phyloP scores from a whole-genome alignment of 92 coral and sea anemone species.

The Zoanthus sociatus region DNA sequence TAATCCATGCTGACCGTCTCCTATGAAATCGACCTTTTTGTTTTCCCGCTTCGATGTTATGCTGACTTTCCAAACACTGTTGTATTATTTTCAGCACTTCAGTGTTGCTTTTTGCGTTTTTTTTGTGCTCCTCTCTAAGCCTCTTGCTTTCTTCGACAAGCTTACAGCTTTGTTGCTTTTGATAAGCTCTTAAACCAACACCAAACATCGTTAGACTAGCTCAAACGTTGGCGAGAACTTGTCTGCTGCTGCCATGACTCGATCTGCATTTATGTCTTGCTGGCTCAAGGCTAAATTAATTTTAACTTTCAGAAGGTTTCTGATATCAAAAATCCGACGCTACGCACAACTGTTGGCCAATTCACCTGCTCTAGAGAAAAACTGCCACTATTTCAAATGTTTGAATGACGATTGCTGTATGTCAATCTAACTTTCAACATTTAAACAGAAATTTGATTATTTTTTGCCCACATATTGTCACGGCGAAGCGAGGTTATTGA shows the following conservation, averaged over 20 bases:
- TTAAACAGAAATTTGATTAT: too few relatives aligned
- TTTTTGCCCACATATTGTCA: too few relatives aligned
- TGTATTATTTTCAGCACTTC: slow-evolving; percentile 45
- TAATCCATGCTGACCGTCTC: slow-evolving; percentile 11
- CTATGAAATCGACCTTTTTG: slow-evolving; percentile 14
- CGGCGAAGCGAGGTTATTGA: too few relatives aligned
- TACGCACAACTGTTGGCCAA: background rate
- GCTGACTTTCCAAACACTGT: slow-evolving; percentile 39
- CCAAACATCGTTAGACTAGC: slow-evolving; percentile 39
- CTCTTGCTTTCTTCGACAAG: slow-evolving; percentile 45
- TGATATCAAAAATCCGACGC: slow-evolving; percentile 8
- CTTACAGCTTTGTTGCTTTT: slow-evolving; percentile 7
- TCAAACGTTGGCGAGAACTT: slow-evolving; percentile 29
- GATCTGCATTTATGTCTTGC: background rate
- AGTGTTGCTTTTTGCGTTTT: slow-evolving; percentile 12
- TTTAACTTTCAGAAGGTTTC: too few relatives aligned
- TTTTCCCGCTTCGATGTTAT: slow-evolving; percentile 7
- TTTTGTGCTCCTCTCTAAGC: slow-evolving; percentile 36
- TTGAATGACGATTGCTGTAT: too few relatives aligned
- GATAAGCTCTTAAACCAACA: slow-evolving; percentile 33
- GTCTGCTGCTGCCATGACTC: slow-evolving; percentile 23
- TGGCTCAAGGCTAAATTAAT: slow-evolving; percentile 3
- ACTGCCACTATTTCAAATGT: slow-evolving; percentile 11
- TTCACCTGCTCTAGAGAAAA: slow-evolving; percentile 16
- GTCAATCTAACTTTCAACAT: too few relatives aligned